Conservation (phyloP, 2,113 vertebrate species). For the Menidia beryllina region DNA sequence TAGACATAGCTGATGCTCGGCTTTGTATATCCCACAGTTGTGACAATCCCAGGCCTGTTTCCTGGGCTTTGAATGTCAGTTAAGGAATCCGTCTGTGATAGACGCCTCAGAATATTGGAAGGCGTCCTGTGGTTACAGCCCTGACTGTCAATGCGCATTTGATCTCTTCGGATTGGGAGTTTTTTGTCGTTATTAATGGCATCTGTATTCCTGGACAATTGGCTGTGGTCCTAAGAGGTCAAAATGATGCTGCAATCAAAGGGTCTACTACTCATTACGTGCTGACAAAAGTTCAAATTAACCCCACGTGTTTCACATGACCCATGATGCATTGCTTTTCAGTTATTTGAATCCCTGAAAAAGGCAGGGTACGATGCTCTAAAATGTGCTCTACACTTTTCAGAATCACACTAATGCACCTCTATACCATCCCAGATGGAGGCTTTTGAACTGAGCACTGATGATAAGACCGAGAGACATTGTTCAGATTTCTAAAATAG, state of each 20-base stretch:
- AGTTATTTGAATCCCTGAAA: no score
- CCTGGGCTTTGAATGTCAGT: constrained; percentile 60
- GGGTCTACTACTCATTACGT: constrained; percentile 26
- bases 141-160: constrained; percentile 70
- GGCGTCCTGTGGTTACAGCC: constrained; percentile 66
- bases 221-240: constrained; percentile 27
- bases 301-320: neutral
- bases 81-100: constrained; percentile 56
- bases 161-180: constrained; percentile 56
- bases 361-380: no score
- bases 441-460: no score
- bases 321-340: no score
- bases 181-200: constrained; percentile 67
- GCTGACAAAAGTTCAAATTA: neutral
- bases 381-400: no score
- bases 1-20: constrained; percentile 40
- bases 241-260: constrained; percentile 19
- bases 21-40: constrained; percentile 36
- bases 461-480: no score
- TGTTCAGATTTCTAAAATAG: no score
- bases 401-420: no score
- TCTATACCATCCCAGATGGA: no score
- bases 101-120: constrained; percentile 58
- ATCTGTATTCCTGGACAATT: constrained; percentile 18
- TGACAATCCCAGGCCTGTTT: constrained; percentile 50